Evolutionary conservation across 2,797 vertebrate species (phyloP), one percentile per base, ranked within the genome.

Genomic region (Carduelis carduelis): DNA sequence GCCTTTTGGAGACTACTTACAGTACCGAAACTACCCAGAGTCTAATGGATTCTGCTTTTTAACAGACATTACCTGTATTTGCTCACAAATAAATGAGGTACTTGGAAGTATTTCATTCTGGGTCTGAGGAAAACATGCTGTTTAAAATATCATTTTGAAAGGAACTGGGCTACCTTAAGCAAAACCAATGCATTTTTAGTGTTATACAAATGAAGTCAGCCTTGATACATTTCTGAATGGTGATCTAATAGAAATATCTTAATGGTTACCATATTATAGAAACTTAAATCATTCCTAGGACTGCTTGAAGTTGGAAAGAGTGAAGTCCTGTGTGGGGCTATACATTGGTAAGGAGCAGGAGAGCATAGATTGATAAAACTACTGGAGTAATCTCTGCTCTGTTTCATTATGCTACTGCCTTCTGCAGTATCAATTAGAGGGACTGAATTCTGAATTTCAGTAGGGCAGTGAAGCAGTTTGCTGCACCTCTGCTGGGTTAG

Each of bases 361-460:
- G 61, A 86, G 59, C 35, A 20, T 3, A 49, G 76, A 43, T 76
- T 41, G 79, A 39, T 81, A 72, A 79, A 95, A 82, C 55, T 79
- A 35, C 82, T 63, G 61, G 83, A 90, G 89, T 53, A 32, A 26
- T 94, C 84, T 72, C 82, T 93, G 82, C 55, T 83, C 34, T 65
- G 14, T 91, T 93, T 95, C 65, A 53, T 79, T 81, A 64, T 1
- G 8, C 85, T 69, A 1, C 76, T 61, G 68, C 78, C 44, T 92
- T 83, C 72, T 81, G 91, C 76, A 55, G 50, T 72, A 56, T 81
- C 80, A 90, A 56, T 93, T 84, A 79, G 63, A 76, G 55, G 82
- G 72, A 64, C 79, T 92, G 89, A 83, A 96, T 96, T 93, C 76
- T 92, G 90, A 83, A 96, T 96, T 94, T 93, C 69, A 85, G 57